Conservation (phyloP, 2,888 invertebrate species). For the Cylloceria caligata region DNA sequence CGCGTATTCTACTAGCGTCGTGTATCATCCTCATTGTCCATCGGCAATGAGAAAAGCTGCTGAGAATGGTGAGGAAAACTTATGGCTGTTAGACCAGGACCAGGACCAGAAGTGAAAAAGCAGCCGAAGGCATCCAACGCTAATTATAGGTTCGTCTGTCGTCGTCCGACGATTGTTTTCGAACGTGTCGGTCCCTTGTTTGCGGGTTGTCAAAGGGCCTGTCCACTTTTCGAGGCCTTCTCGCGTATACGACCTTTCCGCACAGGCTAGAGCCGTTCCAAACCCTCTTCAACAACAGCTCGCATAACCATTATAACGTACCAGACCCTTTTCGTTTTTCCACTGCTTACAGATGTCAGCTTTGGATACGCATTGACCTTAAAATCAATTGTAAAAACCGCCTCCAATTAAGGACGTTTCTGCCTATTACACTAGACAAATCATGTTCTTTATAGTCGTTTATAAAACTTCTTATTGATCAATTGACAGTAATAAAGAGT, state of each 20-base stretch:
- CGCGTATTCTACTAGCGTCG: constrained; percentile 73
- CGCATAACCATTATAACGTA: constrained; percentile 34
- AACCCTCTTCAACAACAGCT: constrained; percentile 1
- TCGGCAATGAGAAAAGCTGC: constrained; percentile 49
- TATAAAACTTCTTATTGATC: too few relatives aligned
- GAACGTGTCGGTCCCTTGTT: constrained; percentile 81
- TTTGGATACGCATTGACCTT: background rate
- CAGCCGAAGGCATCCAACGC: constrained; percentile 74
- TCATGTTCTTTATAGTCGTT: too few relatives aligned
- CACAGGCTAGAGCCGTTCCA: constrained; percentile 10
- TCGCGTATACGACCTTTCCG: constrained; percentile 35
- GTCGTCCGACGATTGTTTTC: constrained; percentile 76
- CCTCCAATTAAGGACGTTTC: background rate
- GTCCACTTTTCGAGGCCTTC: constrained; percentile 64
- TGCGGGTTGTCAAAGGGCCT: constrained; percentile 79
- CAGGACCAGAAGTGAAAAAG: constrained; percentile 46
- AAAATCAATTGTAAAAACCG: background rate
- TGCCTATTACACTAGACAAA: too few relatives aligned
- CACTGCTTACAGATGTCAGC: background rate
- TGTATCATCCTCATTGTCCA: constrained; percentile 60
- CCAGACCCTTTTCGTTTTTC: constrained; percentile 5
- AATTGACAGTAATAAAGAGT: too few relatives aligned
- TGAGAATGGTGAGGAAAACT: constrained; percentile 72
- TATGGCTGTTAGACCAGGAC: constrained; percentile 69
- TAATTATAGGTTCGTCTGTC: constrained; percentile 80